These are phyloP conservation scores for Trichopoda pennipes DNA, from an alignment of 2,888 invertebrate genomes.

Conservation along the genomic window DNA sequence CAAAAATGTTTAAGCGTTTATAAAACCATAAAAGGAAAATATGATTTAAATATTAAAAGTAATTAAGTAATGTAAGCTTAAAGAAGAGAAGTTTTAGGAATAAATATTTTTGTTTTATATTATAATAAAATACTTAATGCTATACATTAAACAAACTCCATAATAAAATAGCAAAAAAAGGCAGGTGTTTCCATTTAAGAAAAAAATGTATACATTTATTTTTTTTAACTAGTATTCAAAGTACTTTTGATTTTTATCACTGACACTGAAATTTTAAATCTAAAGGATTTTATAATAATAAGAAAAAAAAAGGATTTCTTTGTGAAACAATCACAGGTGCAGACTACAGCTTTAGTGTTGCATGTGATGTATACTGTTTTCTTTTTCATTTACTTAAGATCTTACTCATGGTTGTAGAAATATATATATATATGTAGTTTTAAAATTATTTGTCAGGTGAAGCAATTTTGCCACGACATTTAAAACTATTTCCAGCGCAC, in stretches of 20 bases:
- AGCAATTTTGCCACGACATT: conserved; percentile 22
- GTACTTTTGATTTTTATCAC: conserved; percentile 48
- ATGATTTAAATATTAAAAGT: too few relatives aligned
- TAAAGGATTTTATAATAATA: conserved; percentile 35
- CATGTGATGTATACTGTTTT: conserved; percentile 44
- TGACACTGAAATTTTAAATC: conserved; percentile 45
- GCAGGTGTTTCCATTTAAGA: conserved; percentile 26
- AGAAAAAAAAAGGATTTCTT: conserved; percentile 39
- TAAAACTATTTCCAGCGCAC: not conserved
- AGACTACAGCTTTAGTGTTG: not conserved
- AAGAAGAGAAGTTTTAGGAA: too few relatives aligned
- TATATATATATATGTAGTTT: not conserved
- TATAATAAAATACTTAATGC: not conserved
- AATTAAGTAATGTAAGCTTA: too few relatives aligned
- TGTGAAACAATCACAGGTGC: conserved; percentile 47
- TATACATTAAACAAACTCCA: not conserved
- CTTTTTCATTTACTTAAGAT: conserved; percentile 4
- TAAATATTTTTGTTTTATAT: too few relatives aligned
- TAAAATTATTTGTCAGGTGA: conserved; percentile 25
- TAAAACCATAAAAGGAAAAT: too few relatives aligned
- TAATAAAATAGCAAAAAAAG: conserved; percentile 6
- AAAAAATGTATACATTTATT: not conserved
- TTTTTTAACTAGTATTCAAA: conserved; percentile 41
- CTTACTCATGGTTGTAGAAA: conserved; percentile 34
- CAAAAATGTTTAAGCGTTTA: too few relatives aligned